Base-by-base conservation (phyloP, 2,113 vertebrate genomes). In the Oncorhynchus nerka region DNA sequence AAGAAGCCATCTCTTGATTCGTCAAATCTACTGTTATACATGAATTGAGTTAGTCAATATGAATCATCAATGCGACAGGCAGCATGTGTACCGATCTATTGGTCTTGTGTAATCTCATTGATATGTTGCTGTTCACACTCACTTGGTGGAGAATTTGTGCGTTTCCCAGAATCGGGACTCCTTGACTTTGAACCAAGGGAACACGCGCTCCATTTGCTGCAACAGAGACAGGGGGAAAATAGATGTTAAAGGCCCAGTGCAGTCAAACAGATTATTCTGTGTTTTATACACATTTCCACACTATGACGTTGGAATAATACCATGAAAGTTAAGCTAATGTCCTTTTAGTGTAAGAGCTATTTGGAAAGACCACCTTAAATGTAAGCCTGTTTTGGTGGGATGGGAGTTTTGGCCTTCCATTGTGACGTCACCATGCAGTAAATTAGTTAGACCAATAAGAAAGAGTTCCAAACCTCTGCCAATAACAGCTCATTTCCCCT, bases 191-290 rank as follows among this genome's bases (percentile, higher is more conserved):
- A 98, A 98, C 98, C 98, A 99, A 1, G 98, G 97, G 87, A 99
- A 99, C 90, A 96, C 94, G 77, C 97, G 95, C 84, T 98, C 97
- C 97, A 99, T 99, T 99, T 99, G 97, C 98, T 99, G 89, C 83
- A 92, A 93, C 67, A 83, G 80, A 93, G 85, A 86, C 30, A 62
- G 49, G 24, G 70, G 24, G 16, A 19, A 73, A 70, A 55, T 70
- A 64, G 24, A 57, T 26, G 73, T 68, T 64, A 72, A 59, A 39
- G 65, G 55, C 67, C 39, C 39, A 45, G 39, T 12, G 39, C 39
- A 45, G 8, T 2, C 8, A 45, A 45, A 3, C 39, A 11, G 39
- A 45, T 45, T 45, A 1, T 45, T 11, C 9, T 11, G 9, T 45
- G 39, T 45, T 45, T 45, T 45, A 45, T 45, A 45, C 11, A 45